Evolutionary conservation across 2,888 invertebrate genomes (phyloP), one percentile per base, ranked within the genome.

Genomic region (Chromoteleia sp.): DNA sequence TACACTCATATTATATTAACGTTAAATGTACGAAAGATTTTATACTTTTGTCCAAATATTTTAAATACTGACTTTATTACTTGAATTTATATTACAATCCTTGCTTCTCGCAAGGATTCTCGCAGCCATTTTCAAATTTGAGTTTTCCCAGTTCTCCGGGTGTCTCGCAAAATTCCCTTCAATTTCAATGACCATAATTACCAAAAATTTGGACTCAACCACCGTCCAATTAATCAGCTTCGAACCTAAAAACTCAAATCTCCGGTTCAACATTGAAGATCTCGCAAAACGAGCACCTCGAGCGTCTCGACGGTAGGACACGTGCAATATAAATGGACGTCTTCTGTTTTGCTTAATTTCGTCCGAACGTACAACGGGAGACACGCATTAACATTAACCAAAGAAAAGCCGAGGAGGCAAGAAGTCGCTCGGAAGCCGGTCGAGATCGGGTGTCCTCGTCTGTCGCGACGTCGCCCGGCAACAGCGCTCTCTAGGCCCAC

Each of bases 281-380:
- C 17, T 29, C 2, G 36, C 43, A 56, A 63, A 56, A 54, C 36
- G 45, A 74, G 54, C 36, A 65, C 25, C n/a, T 7, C 36, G 10
- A 29, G 6, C 14, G 2, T 29, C 7, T 15, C 12, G 68, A 68
- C 61, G 68, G 33, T 68, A 59, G 59, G 65, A 75, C 59, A 67
- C 56, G 67, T 30, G 63, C 39, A 56, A 39, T 43, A 70, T 70
- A 77, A 77, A 77, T 77, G 36, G 54, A 36, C 70, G 39, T 70
- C 77, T 39, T 76, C 61, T 77, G 77, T 70, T 77, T 77, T 63
- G 77, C 70, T 77, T 70, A 70, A 77, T 77, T 70, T 77, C 56
- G 54, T 33, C 19, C 48, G 30, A 39, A 29, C 63, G 56, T 56
- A 52, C 61, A 39, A 68, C 68, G 48, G 54, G 54, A 54, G 67